Evolutionary conservation across 1,140 invertebrate species (phyloP), one percentile per base, ranked within the genome.

Genomic region (Drosophila neocordata): DNA sequence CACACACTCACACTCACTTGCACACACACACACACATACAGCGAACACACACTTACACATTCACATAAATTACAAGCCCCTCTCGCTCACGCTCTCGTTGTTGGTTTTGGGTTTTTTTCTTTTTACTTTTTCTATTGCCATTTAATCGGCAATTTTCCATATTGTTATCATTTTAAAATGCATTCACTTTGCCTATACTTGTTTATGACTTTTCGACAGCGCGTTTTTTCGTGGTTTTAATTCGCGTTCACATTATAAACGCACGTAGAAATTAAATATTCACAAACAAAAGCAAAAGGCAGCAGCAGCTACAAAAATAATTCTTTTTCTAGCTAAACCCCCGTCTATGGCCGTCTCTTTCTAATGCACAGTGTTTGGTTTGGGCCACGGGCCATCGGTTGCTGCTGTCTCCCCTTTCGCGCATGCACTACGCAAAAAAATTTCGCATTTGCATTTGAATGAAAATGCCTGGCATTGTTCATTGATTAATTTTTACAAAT

Each of bases 11-110:
- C 65, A 13, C n/a, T 18, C 65, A 48, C 61, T 31, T 59, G 41
- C 65, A 20, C 72, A 68, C 58, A 58, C 72, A 60, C 61, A 66
- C 53, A 22, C 51, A 64, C 73, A 70, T 8, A 66, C 15, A 38
- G 34, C 22, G 51, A 55, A 56, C 53, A 73, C 76, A 63, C 65
- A 65, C 56, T 59, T 58, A 76, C 41, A 44, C 41, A 18, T 44
- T 18, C 41, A 44, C 41, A 48, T 18, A 20, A 48, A 20, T 48
- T 48, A 48, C 41, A 48, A 48, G 41, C 41, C 37, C 41, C 41
- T 48, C 41, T 48, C 15, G 41, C 41, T 48, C 41, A 20, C 15
- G 41, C 41, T 48, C 41, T 48, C 18, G 41, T 48, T 48, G 41
- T 48, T 48, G 41, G 41, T 48, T 44, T 44, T 35, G 34, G 41